phyloP scores from a whole-genome alignment of 1,140 invertebrate genomes.

The Diprion similis region DNA sequence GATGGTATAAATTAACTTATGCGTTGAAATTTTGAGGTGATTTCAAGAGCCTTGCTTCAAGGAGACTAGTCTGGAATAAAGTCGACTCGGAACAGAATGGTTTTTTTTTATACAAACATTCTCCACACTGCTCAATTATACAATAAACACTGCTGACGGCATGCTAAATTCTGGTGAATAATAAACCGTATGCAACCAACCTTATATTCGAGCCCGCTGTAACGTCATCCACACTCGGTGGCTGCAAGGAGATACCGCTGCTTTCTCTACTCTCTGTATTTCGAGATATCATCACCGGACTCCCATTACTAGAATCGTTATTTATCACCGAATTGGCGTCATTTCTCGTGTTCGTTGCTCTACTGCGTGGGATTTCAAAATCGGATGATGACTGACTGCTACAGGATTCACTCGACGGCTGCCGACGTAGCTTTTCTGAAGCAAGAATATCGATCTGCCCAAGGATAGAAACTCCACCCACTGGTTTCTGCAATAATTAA shows the following conservation, averaged over 20 bases:
- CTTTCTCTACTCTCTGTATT: slow-evolving; percentile 29
- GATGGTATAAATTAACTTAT: too few relatives aligned
- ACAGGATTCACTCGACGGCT: slow-evolving; percentile 44
- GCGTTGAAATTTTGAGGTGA: too few relatives aligned
- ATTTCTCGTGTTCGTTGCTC: slow-evolving; percentile 23
- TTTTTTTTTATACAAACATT: too few relatives aligned
- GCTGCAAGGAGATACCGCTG: slow-evolving; percentile 42
- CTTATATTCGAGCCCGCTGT: slow-evolving; percentile 31
- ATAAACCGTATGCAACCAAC: slow-evolving; percentile 35
- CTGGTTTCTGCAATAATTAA: slow-evolving; percentile 61
- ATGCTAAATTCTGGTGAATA: not conserved
- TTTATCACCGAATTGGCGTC: slow-evolving; percentile 11
- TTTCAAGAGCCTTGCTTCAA: too few relatives aligned
- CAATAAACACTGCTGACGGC: too few relatives aligned
- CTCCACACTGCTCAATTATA: too few relatives aligned
- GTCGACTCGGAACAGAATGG: too few relatives aligned
- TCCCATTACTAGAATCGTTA: not conserved
- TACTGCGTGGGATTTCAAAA: slow-evolving; percentile 22
- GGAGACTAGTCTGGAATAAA: too few relatives aligned
- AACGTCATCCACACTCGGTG: slow-evolving; percentile 36
- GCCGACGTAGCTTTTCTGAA: slow-evolving; percentile 37
- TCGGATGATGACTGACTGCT: slow-evolving; percentile 35
- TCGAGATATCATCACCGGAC: not conserved
- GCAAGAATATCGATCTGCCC: slow-evolving; percentile 48
- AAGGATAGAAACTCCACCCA: slow-evolving; percentile 64